phyloP scores from a whole-genome alignment of 2,113 vertebrate genomes.

The Leucoraja erinaceus region DNA sequence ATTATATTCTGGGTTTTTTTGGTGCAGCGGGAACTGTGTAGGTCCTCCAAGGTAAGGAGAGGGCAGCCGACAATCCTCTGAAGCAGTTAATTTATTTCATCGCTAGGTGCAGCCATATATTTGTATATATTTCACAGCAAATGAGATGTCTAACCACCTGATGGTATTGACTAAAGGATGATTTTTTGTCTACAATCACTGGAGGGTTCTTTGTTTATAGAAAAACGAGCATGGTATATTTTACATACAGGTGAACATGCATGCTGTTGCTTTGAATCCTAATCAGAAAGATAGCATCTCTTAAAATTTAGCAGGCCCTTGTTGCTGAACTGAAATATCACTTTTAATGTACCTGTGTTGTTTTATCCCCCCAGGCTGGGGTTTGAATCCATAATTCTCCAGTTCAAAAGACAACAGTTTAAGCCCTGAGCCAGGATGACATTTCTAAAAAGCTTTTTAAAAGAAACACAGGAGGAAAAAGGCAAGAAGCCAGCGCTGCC shows the following conservation, averaged over 20 bases:
- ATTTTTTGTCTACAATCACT: neutral
- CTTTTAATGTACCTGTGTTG: neutral
- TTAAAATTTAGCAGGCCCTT: neutral
- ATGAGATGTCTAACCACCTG: too few species aligned
- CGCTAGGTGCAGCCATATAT: neutral
- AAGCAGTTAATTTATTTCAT: neutral
- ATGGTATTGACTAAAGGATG: neutral
- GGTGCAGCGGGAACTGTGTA: too few species aligned
- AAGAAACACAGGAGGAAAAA: too few species aligned
- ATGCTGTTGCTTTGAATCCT: neutral
- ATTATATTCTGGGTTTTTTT: too few species aligned
- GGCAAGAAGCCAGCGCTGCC: neutral
- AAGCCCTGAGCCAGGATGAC: neutral
- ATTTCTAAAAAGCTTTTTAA: neutral
- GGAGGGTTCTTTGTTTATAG: neutral
- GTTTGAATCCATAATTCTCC: neutral
- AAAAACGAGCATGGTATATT: neutral
- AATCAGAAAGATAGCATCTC: neutral
- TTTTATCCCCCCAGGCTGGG: neutral
- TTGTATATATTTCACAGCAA: neutral
- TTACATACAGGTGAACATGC: neutral
- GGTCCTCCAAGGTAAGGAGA: too few species aligned
- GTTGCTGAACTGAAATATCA: neutral
- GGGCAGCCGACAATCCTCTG: too few species aligned
- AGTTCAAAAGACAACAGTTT: neutral